A percentile compares a stretch with the other conserved stretches of the same genome.
phyloP scores from a whole-genome alignment of 1,140 invertebrate genomes.

The Meloidogyne chitwoodi region DNA sequence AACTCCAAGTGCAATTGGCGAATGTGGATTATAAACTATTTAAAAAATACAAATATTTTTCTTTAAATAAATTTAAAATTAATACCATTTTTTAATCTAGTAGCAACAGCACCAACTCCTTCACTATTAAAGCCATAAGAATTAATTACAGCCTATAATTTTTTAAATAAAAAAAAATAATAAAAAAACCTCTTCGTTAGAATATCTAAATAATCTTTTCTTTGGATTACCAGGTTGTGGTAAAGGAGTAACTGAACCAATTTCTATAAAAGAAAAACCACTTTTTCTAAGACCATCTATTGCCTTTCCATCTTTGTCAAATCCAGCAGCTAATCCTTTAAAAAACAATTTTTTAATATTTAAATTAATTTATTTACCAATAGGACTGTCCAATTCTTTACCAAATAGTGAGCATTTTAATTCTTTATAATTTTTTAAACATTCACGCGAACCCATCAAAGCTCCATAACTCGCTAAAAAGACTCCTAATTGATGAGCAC shows the following conservation, averaged over 20 bases:
- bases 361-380: constrained; percentile 15
- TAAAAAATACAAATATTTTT: too few species aligned
- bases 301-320: constrained; percentile 93
- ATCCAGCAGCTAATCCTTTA: constrained; percentile 78
- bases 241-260: constrained; percentile 87
- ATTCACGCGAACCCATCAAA: constrained; percentile 12
- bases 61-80: too few species aligned
- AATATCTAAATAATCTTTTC: constrained; percentile 82
- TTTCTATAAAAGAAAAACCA: constrained; percentile 92
- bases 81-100: constrained; percentile 29
- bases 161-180: background rate
- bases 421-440: constrained; percentile 27
- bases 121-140: constrained; percentile 89
- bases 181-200: constrained; percentile 62
- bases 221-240: constrained; percentile 86
- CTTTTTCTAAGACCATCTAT: constrained; percentile 74
- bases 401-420: constrained; percentile 32
- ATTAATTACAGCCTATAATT: constrained; percentile 81
- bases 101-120: constrained; percentile 74
- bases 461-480: constrained; percentile 24
- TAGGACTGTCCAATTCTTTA: constrained; percentile 35
- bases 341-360: constrained; percentile 15
- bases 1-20: constrained; percentile 20
- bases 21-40: background rate
- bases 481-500: constrained; percentile 25